phyloP scores from a whole-genome alignment of 1,140 invertebrate genomes.

The Neodiprion pinetum region DNA sequence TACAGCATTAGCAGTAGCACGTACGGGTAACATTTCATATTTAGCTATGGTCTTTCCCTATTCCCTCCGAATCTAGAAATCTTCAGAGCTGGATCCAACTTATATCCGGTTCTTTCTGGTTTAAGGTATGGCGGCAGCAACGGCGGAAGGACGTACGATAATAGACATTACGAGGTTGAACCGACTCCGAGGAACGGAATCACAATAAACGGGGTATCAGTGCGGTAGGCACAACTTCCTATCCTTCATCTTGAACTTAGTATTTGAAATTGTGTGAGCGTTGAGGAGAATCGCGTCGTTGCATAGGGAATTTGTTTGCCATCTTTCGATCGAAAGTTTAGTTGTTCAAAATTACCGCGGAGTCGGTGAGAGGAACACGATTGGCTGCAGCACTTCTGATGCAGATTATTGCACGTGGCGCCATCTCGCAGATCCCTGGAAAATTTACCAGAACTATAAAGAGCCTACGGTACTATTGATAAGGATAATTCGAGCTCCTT shows the following conservation, averaged over 20 bases:
- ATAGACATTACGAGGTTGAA: constrained; percentile 72
- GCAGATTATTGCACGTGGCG: too few relatives aligned
- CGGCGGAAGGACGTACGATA: constrained; percentile 66
- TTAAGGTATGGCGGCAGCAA: constrained; percentile 64
- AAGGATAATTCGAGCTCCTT: too few relatives aligned
- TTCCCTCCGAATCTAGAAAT: constrained; percentile 20
- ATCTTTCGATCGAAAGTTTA: too few relatives aligned
- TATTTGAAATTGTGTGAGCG: not conserved
- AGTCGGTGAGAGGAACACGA: too few relatives aligned
- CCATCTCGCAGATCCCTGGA: too few relatives aligned
- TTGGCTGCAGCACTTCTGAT: too few relatives aligned
- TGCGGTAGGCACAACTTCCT: constrained; percentile 60
- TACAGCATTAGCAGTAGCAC: constrained; percentile 65
- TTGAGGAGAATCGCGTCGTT: too few relatives aligned
- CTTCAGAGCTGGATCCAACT: constrained; percentile 28
- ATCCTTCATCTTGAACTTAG: constrained; percentile 6
- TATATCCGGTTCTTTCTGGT: constrained; percentile 13
- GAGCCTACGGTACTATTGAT: too few relatives aligned
- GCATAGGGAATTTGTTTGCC: too few relatives aligned
- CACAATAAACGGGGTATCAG: constrained; percentile 76
- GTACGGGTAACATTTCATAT: constrained; percentile 59
- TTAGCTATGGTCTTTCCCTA: not conserved
- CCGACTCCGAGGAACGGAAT: constrained; percentile 70
- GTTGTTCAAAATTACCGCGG: too few relatives aligned
- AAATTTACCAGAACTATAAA: too few relatives aligned